A percentile compares a stretch with the other conserved stretches of the same genome.
These are phyloP conservation scores for Halichoerus grypus DNA, from an alignment of 2,113 vertebrate species.

Conservation along the genomic window DNA sequence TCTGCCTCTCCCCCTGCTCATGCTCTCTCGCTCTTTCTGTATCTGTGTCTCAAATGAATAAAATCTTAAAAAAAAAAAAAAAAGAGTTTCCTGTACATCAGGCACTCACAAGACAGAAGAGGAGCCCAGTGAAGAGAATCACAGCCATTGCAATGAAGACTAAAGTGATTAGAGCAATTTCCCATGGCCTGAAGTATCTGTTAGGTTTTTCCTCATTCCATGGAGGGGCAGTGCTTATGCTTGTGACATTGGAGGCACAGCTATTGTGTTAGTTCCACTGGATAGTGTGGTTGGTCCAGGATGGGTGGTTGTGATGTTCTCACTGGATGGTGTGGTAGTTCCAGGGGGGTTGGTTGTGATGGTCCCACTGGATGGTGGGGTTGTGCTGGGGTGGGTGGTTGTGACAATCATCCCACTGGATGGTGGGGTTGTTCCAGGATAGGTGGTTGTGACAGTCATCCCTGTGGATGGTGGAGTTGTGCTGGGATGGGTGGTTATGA, in stretches of 20 bases:
- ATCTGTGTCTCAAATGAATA: too few relatives aligned
- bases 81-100: not conserved
- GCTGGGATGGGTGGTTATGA: rapidly evolving
- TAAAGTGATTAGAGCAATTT: not conserved
- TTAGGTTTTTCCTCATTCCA: not conserved
- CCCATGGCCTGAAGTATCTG: not conserved
- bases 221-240: not conserved
- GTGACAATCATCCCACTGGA: not conserved
- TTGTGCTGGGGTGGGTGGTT: not conserved
- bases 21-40: too few relatives aligned
- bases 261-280: not conserved
- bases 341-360: not conserved
- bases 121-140: not conserved
- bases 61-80: not conserved
- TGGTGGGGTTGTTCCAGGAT: too few relatives aligned
- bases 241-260: not conserved
- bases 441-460: not conserved
- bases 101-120: not conserved
- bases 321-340: not conserved
- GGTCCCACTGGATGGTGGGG: not conserved
- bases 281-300: not conserved
- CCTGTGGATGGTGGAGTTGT: not conserved
- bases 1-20: too few relatives aligned
- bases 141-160: not conserved
- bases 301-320: not conserved